Conservation (phyloP, 2,888 invertebrate species). For the Drosophila limbata region DNA sequence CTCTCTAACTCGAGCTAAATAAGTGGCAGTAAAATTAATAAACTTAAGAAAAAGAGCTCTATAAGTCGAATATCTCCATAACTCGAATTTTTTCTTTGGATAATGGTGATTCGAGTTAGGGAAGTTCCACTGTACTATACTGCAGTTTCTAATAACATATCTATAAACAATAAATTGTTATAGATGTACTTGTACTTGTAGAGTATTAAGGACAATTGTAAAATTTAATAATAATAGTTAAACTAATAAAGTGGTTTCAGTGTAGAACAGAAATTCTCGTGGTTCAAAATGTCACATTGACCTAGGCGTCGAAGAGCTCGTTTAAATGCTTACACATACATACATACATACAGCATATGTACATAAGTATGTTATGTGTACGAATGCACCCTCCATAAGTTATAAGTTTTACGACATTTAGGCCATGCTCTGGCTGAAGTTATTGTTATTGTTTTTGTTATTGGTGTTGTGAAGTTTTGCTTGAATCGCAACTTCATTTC, state of each 20-base stretch:
- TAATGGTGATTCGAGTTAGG: no score
- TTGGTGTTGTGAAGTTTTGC: conserved; percentile 11
- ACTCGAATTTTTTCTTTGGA: no score
- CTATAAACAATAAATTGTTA: no score
- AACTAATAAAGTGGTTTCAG: neutral
- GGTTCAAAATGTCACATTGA: conserved; percentile 28
- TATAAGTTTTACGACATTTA: conserved; percentile 52
- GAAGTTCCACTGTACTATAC: no score
- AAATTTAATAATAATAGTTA: neutral
- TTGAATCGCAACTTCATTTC: conserved; percentile 42
- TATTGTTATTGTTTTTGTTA: neutral
- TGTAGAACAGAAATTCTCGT: neutral
- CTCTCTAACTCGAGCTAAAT: no score
- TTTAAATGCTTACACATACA: neutral
- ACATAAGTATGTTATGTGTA: neutral
- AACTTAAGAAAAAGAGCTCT: no score
- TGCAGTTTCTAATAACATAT: no score
- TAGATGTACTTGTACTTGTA: no score
- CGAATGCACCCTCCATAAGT: conserved; percentile 32
- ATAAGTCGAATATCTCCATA: no score
- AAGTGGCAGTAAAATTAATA: no score
- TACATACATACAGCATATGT: neutral
- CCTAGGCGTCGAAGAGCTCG: conserved; percentile 30
- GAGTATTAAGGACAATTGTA: neutral
- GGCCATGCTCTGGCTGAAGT: conserved; percentile 35